phyloP scores from a whole-genome alignment of 1,140 invertebrate genomes.

The Acyrthosiphon pisum region DNA sequence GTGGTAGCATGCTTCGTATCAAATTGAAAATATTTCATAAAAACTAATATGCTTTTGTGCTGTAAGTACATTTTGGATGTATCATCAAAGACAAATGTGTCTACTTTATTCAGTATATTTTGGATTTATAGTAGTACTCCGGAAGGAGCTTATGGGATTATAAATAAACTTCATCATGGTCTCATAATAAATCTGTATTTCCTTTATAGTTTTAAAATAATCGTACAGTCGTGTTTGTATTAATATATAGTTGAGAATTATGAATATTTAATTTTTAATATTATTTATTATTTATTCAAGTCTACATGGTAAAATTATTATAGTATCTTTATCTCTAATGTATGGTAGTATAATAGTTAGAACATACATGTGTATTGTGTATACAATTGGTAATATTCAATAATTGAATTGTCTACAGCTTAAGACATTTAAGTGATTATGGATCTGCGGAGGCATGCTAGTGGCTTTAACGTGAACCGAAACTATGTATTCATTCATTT shows the following conservation, averaged over 20 bases:
- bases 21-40: neutral
- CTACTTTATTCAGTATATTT: neutral
- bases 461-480: neutral
- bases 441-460: too few relatives aligned
- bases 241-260: neutral
- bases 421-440: too few relatives aligned
- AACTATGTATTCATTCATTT: neutral
- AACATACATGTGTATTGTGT: too few relatives aligned
- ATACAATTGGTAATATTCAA: too few relatives aligned
- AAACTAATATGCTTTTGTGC: neutral
- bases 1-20: neutral
- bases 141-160: neutral
- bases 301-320: neutral
- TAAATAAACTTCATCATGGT: neutral
- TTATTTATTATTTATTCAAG: neutral
- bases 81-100: neutral
- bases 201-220: neutral
- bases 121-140: neutral
- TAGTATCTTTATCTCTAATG: fast-evolving
- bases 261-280: neutral
- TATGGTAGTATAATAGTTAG: too few relatives aligned
- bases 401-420: too few relatives aligned
- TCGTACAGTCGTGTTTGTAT: neutral
- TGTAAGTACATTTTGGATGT: neutral
- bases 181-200: neutral